These are phyloP conservation scores for Pseudopleuronectes americanus DNA, from an alignment of 2,797 vertebrate genomes.

Conservation along the genomic window DNA sequence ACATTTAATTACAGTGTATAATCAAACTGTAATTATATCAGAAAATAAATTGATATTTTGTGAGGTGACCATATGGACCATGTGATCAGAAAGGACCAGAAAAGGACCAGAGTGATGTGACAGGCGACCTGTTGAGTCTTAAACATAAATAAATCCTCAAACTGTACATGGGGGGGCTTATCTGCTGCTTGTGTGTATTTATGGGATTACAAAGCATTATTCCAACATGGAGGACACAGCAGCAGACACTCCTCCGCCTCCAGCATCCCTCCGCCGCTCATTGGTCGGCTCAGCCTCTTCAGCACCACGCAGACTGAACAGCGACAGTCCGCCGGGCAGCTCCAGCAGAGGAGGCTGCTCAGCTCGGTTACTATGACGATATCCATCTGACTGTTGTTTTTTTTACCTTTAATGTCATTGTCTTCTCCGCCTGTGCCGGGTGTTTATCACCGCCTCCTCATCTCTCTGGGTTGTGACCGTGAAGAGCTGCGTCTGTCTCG, in stretches of 20 bases:
- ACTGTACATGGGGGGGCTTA: not conserved
- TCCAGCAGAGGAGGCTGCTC: constrained; percentile 29
- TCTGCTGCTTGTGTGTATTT: not conserved
- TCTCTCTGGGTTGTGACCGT: constrained; percentile 13
- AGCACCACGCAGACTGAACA: constrained; percentile 85
- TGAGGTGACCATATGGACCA: not conserved
- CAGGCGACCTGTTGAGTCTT: constrained; percentile 18
- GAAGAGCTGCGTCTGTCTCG: constrained; percentile 16
- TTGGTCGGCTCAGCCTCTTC: constrained; percentile 78
- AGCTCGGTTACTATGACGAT: constrained; percentile 32
- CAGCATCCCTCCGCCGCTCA: constrained; percentile 61
- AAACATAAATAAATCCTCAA: not conserved
- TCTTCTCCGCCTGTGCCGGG: constrained; percentile 1
- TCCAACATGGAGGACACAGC: constrained; percentile 58
- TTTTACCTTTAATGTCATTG: not conserved
- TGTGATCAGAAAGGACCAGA: not conserved
- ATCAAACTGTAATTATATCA: not conserved
- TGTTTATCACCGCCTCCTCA: not conserved
- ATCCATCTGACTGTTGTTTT: not conserved
- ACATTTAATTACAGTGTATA: constrained; percentile 1
- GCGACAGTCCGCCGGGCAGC: constrained; percentile 71
- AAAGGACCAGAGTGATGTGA: not conserved
- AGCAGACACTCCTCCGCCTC: constrained; percentile 65
- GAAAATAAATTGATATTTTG: not conserved
- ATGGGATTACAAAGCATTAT: constrained; percentile 31